These are phyloP conservation scores for Matsumyia berberina DNA, from an alignment of 2,888 invertebrate genomes.

Conservation along the genomic window DNA sequence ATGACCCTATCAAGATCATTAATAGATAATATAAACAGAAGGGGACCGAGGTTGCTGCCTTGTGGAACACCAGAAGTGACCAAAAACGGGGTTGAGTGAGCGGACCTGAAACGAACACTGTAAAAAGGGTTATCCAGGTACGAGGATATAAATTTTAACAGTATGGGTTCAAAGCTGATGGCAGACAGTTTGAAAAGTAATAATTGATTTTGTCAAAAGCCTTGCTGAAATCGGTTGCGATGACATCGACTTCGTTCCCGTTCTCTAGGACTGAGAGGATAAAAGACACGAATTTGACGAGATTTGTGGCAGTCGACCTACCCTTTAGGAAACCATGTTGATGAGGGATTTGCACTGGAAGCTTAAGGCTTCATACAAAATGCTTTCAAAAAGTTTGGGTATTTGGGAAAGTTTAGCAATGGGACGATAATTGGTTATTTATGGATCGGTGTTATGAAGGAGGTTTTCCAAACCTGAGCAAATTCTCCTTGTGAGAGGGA, in stretches of 20 bases:
- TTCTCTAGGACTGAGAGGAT: background rate
- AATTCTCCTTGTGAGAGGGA: background rate
- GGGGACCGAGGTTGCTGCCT: too few relatives aligned
- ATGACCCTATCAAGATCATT: background rate
- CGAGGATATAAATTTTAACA: background rate
- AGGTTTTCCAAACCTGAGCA: background rate
- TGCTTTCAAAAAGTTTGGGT: conserved; percentile 3
- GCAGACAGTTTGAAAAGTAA: background rate
- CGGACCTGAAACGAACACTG: background rate
- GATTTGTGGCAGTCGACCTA: background rate
- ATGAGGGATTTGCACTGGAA: background rate
- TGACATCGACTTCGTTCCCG: too few relatives aligned
- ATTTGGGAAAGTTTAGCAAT: background rate
- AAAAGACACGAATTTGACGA: background rate
- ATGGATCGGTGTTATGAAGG: background rate
- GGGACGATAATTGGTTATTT: conserved; percentile 1
- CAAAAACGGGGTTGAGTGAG: background rate
- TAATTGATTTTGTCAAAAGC: conserved; percentile 3
- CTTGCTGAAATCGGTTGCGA: conserved; percentile 1
- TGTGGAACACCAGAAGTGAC: background rate
- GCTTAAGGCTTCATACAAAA: background rate
- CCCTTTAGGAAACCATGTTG: conserved; percentile 1
- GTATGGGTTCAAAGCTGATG: background rate
- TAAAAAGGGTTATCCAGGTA: background rate
- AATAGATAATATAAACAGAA: too few relatives aligned